A percentile compares a stretch with the other conserved stretches of the same genome.
phyloP scores from a whole-genome alignment of 1,140 invertebrate species.

The Proales similis region DNA sequence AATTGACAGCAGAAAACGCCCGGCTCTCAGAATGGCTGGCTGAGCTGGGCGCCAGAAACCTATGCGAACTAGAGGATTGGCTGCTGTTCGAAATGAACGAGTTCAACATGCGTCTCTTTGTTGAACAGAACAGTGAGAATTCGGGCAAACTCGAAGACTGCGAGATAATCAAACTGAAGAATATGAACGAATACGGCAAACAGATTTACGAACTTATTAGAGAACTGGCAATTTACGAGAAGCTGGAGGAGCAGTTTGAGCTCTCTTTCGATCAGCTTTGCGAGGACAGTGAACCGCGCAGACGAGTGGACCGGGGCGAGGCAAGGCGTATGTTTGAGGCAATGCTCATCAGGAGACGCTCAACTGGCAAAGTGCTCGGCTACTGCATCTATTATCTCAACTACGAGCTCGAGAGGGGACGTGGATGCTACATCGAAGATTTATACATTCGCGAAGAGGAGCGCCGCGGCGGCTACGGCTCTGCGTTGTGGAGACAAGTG shows the following conservation, averaged over 20 bases:
- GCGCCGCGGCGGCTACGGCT: conserved; percentile 1
- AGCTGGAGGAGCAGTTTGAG: conserved; percentile 32
- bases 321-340: no score
- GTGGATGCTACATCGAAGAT: conserved; percentile 28
- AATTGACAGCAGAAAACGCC: not conserved
- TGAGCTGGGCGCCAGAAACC: conserved; percentile 13
- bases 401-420: conserved; percentile 21
- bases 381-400: conserved; percentile 14
- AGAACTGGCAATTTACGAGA: conserved; percentile 32
- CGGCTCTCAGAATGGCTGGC: conserved; percentile 3
- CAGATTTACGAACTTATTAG: conserved; percentile 12
- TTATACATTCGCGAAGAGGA: conserved; percentile 31
- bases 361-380: conserved; percentile 30
- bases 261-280: not conserved
- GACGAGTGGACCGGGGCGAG: no score
- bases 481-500: conserved; percentile 9
- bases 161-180: conserved; percentile 9
- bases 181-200: conserved; percentile 7
- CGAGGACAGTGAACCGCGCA: conserved; percentile 3
- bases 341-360: no score
- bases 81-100: conserved; percentile 26
- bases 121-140: not conserved
- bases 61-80: conserved; percentile 29
- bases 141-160: conserved; percentile 3
- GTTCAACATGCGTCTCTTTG: conserved; percentile 7